Evolutionary conservation across 1,140 invertebrate species (phyloP).

Genomic region (Leptinotarsa defecta): DNA sequence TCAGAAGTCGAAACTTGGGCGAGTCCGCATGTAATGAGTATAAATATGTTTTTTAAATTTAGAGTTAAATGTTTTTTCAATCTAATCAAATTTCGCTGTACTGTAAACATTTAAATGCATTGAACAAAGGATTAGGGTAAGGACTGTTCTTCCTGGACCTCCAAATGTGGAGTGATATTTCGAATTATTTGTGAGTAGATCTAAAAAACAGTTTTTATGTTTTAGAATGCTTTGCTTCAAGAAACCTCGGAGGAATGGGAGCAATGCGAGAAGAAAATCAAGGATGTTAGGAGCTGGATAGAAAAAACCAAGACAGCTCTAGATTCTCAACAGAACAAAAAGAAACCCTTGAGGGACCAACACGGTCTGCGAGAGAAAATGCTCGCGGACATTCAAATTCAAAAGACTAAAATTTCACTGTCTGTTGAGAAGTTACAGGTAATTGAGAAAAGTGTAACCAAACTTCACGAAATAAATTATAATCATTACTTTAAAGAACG

Average conservation of each 20-base stretch:
- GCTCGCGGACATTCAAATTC: conserved; percentile 83
- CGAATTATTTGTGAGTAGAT: no score
- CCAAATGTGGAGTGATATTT: no score
- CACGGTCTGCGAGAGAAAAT: conserved; percentile 84
- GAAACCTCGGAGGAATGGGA: conserved; percentile 94
- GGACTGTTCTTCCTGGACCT: no score
- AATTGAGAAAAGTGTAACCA: conserved; percentile 18
- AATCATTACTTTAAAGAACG: conserved; percentile 21
- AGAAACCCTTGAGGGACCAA: conserved; percentile 84
- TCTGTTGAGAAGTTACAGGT: conserved; percentile 91
- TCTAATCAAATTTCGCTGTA: no score
- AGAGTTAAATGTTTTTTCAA: no score
- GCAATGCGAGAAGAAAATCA: conserved; percentile 92
- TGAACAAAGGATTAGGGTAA: no score
- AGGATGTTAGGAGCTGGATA: conserved; percentile 85
- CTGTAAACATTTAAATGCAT: no score
- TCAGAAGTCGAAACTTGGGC: no score
- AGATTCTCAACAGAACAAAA: conserved; percentile 80
- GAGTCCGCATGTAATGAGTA: no score
- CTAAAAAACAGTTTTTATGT: no score
- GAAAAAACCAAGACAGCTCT: conserved; percentile 81
- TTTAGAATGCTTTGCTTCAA: conserved; percentile 81
- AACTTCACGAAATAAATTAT: conserved; percentile 38
- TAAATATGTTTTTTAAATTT: no score
- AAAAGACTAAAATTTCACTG: conserved; percentile 87